Percentiles rank a stretch among this genome's conserved stretches.
Conservation (phyloP, 2,113 vertebrate species). For the Alethe castanea region DNA sequence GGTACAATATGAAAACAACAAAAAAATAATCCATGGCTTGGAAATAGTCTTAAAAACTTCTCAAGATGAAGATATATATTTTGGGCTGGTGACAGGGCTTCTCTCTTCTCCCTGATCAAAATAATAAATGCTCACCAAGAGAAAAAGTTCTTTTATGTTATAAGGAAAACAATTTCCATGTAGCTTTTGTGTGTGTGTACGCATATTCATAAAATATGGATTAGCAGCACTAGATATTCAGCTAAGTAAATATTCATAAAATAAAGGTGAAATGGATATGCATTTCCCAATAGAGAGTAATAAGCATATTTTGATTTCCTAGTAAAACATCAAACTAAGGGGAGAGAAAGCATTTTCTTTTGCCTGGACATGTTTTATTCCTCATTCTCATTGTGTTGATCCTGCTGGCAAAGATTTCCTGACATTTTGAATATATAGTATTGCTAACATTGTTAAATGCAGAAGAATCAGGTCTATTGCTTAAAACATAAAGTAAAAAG, state of each 20-base stretch:
- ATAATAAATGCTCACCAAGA: not conserved
- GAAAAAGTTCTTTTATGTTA: constrained; percentile 3
- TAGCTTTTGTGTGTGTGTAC: constrained; percentile 8
- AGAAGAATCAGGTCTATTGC: not conserved
- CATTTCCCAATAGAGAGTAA: constrained; percentile 20
- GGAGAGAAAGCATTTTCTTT: not conserved
- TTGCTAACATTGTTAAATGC: not conserved
- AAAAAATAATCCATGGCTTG: not conserved
- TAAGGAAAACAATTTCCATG: not conserved
- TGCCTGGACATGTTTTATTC: not conserved
- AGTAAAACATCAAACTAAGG: not conserved
- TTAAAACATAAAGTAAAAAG: not conserved
- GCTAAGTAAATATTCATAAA: constrained; percentile 56
- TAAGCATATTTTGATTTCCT: constrained; percentile 34
- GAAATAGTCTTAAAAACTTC: not conserved
- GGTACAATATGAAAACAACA: not conserved
- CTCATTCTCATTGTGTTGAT: not conserved
- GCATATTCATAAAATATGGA: constrained; percentile 62
- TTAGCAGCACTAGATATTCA: constrained; percentile 54
- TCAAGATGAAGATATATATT: not conserved
- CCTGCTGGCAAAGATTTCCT: not conserved
- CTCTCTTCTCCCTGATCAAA: not conserved
- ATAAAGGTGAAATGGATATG: constrained; percentile 46
- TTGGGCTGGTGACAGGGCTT: not conserved
- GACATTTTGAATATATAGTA: not conserved